These are phyloP conservation scores for Drosophila neotestacea DNA, from an alignment of 2,888 invertebrate species.

Conservation along the genomic window DNA sequence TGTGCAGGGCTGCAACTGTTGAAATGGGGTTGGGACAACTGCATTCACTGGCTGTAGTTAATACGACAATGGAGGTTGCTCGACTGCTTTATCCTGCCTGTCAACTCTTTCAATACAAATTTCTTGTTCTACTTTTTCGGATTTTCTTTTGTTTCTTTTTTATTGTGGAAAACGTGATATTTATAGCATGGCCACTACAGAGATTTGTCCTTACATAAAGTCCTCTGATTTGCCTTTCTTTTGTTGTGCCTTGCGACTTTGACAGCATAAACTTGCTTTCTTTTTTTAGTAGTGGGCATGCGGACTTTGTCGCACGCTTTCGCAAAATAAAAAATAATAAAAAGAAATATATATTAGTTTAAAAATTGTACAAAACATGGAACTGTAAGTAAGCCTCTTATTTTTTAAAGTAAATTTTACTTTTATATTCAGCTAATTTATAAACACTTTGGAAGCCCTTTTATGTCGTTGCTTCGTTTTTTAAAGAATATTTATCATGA, in stretches of 20 bases:
- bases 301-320: background rate
- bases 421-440: too few species aligned
- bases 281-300: slow-evolving; percentile 4
- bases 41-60: slow-evolving; percentile 44
- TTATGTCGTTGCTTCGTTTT: too few species aligned
- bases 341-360: too few species aligned
- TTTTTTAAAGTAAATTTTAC: too few species aligned
- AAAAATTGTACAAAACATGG: too few species aligned
- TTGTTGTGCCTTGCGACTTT: slow-evolving; percentile 38
- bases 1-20: background rate
- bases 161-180: slow-evolving; percentile 35
- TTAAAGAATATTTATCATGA: too few species aligned
- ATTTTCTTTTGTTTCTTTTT: slow-evolving; percentile 13
- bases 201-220: slow-evolving; percentile 18
- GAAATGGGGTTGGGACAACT: slow-evolving; percentile 16
- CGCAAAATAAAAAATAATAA: too few species aligned
- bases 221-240: slow-evolving; percentile 24
- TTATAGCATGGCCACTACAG: slow-evolving; percentile 33
- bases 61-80: slow-evolving; percentile 62
- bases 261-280: slow-evolving; percentile 25
- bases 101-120: slow-evolving; percentile 61
- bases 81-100: slow-evolving; percentile 53
- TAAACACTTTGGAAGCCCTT: too few species aligned
- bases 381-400: too few species aligned
- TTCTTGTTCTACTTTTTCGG: slow-evolving; percentile 40